Percentiles rank a stretch among this genome's conserved stretches.
phyloP scores from a whole-genome alignment of 2,113 vertebrate species.

The Megalops atlanticus region DNA sequence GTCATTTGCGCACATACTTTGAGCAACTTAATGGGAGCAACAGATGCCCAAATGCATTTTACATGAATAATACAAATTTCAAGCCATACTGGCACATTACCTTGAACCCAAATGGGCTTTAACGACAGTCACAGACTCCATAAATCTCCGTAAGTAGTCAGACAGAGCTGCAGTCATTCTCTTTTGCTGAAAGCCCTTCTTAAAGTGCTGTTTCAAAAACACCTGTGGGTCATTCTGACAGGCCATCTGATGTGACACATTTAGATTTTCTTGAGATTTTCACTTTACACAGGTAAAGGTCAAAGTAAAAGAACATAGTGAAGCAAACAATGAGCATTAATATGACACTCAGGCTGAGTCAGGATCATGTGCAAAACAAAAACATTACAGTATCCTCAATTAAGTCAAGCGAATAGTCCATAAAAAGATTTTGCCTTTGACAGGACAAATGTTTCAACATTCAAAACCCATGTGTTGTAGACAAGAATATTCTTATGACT shows the following conservation, averaged over 20 bases:
- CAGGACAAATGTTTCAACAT: no score
- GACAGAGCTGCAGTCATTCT: not conserved
- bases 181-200: conserved; percentile 1
- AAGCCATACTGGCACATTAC: not conserved
- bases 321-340: no score
- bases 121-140: not conserved
- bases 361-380: no score
- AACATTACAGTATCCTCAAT: no score
- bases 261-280: not conserved
- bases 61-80: not conserved
- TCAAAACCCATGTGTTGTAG: no score
- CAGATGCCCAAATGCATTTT: not conserved
- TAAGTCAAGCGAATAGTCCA: no score
- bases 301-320: no score
- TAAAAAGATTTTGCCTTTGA: no score
- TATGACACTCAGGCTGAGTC: no score
- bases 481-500: no score
- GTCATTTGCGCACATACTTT: not conserved
- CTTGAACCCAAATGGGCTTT: not conserved
- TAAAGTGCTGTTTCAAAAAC: not conserved
- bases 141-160: not conserved
- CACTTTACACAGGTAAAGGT: no score
- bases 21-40: not conserved
- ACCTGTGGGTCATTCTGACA: not conserved
- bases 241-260: not conserved